phyloP scores from a whole-genome alignment of 2,113 vertebrate genomes.

The Anguilla japonica region DNA sequence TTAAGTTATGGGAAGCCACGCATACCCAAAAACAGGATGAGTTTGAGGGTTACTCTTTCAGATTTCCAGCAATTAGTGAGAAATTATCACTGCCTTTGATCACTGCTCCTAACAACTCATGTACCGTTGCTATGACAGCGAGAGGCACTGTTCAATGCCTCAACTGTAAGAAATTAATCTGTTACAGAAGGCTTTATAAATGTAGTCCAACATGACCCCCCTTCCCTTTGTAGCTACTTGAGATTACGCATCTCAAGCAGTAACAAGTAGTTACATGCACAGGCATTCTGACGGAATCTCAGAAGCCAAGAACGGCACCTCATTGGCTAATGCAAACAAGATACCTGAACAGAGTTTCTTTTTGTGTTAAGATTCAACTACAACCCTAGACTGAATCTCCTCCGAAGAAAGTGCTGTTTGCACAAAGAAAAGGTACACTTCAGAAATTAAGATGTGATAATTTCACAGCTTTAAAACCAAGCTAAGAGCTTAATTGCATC shows the following conservation, averaged over 20 bases:
- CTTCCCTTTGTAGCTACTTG: not conserved
- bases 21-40: not conserved
- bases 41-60: not conserved
- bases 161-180: not conserved
- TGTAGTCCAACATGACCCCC: not conserved
- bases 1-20: not conserved
- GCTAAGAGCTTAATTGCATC: too few relatives aligned
- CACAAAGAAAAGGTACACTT: constrained; percentile 10
- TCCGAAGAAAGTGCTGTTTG: constrained; percentile 51
- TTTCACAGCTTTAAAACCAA: not conserved
- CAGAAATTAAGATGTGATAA: not conserved
- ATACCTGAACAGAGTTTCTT: not conserved
- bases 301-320: not conserved
- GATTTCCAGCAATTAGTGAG: not conserved
- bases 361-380: not conserved
- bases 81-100: not conserved
- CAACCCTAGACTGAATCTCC: constrained; percentile 55
- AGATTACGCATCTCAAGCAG: not conserved
- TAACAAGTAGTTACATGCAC: not conserved
- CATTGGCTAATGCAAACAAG: not conserved
- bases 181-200: not conserved
- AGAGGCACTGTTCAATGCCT: not conserved
- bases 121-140: not conserved
- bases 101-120: not conserved
- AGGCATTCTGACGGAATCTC: not conserved